Percentiles rank a stretch among this genome's conserved stretches.
These are phyloP conservation scores for Chromobotia macracanthus DNA, from an alignment of 2,797 vertebrate species.

Conservation along the genomic window DNA sequence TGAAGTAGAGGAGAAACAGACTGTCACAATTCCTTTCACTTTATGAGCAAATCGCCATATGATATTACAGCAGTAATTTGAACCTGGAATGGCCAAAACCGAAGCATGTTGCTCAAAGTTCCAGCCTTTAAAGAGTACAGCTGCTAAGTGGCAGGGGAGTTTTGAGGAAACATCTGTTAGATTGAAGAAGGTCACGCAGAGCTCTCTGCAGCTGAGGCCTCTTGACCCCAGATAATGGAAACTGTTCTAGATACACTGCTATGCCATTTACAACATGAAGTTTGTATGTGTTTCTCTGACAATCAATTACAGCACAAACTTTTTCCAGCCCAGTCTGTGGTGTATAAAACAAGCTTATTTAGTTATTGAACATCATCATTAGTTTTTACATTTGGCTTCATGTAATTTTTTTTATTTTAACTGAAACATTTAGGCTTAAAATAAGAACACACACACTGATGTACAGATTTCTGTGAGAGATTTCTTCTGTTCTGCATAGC, in stretches of 20 bases:
- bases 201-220: neutral
- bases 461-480: no score
- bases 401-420: no score
- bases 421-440: no score
- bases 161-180: constrained; percentile 23
- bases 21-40: constrained; percentile 30
- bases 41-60: constrained; percentile 37
- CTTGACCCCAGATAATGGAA: constrained; percentile 31
- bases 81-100: constrained; percentile 17
- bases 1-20: constrained; percentile 21
- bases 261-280: constrained; percentile 26
- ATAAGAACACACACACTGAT: no score
- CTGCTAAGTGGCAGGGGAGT: constrained; percentile 3
- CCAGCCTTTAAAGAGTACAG: constrained; percentile 21
- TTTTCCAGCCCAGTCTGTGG: neutral
- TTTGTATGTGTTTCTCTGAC: neutral
- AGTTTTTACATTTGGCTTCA: no score
- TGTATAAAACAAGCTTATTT: no score
- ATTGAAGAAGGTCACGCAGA: constrained; percentile 23
- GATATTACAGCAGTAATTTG: neutral
- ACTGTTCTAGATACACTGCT: neutral
- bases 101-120: constrained; percentile 14
- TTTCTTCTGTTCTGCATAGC: no score
- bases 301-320: neutral
- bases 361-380: no score